Evolutionary conservation across 2,113 vertebrate species (phyloP).

Genomic region (Vimba vimba): DNA sequence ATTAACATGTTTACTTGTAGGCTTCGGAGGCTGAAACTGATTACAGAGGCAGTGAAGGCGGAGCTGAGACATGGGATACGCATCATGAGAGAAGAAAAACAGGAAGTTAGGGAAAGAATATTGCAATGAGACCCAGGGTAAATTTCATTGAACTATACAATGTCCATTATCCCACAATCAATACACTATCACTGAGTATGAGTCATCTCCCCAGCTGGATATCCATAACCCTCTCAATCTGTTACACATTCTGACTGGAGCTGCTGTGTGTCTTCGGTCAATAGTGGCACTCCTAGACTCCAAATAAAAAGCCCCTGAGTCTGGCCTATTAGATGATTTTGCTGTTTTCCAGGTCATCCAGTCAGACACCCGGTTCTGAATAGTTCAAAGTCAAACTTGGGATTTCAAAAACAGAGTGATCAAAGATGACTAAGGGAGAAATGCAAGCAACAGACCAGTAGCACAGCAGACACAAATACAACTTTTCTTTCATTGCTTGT

Average conservation of each 20-base stretch:
- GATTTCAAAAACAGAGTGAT: conserved; percentile 27
- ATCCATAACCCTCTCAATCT: conserved; percentile 7
- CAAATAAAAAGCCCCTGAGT: neutral
- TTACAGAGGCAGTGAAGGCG: neutral
- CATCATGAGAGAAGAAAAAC: conserved; percentile 10
- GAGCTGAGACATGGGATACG: neutral
- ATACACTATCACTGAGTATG: conserved; percentile 41
- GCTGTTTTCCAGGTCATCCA: conserved; percentile 24
- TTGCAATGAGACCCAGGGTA: neutral
- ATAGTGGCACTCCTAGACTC: neutral
- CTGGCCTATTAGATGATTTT: conserved; percentile 14
- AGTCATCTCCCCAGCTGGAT: conserved; percentile 32
- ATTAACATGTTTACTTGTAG: conserved; percentile 13
- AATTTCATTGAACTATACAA: conserved; percentile 19
- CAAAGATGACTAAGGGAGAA: conserved; percentile 14
- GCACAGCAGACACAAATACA: neutral
- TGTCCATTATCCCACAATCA: conserved; percentile 49
- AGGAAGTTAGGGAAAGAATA: conserved; percentile 42
- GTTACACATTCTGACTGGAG: neutral
- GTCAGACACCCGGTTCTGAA: neutral
- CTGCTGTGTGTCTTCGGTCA: conserved; percentile 28
- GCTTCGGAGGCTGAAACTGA: conserved; percentile 12
- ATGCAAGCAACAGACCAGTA: neutral
- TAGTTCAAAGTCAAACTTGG: conserved; percentile 10
- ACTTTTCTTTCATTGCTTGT: neutral